These are phyloP conservation scores for Tipula helvola DNA, from an alignment of 2,888 invertebrate species.

Conservation along the genomic window DNA sequence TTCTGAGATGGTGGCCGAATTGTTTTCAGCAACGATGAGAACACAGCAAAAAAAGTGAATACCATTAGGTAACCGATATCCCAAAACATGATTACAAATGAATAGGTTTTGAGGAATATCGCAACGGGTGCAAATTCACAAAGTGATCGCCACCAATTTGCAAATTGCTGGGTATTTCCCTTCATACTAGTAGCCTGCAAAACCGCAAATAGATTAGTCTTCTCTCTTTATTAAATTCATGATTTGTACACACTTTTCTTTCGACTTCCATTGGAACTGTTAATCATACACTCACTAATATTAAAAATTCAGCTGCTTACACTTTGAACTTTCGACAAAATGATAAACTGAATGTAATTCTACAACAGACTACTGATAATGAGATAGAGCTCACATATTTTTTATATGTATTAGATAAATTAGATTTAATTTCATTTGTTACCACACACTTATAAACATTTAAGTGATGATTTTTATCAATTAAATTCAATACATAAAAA, in stretches of 20 bases:
- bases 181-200: neutral
- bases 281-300: neutral
- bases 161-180: neutral
- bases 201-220: neutral
- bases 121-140: constrained; percentile 29
- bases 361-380: neutral
- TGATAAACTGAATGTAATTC: neutral
- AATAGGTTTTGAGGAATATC: constrained; percentile 44
- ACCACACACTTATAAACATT: neutral
- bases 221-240: neutral
- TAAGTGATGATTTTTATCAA: neutral
- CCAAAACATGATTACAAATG: constrained; percentile 40
- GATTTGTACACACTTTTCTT: neutral
- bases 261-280: neutral
- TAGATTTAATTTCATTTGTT: neutral
- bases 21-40: constrained; percentile 39
- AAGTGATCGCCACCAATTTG: neutral
- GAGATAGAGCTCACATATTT: neutral
- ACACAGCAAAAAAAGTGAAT: constrained; percentile 40
- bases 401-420: neutral
- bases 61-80: constrained; percentile 41
- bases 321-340: neutral
- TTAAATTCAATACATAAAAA: neutral
- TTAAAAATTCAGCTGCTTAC: neutral
- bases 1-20: constrained; percentile 47